Conservation (phyloP, 2,113 vertebrate genomes). For the Murina feae region DNA sequence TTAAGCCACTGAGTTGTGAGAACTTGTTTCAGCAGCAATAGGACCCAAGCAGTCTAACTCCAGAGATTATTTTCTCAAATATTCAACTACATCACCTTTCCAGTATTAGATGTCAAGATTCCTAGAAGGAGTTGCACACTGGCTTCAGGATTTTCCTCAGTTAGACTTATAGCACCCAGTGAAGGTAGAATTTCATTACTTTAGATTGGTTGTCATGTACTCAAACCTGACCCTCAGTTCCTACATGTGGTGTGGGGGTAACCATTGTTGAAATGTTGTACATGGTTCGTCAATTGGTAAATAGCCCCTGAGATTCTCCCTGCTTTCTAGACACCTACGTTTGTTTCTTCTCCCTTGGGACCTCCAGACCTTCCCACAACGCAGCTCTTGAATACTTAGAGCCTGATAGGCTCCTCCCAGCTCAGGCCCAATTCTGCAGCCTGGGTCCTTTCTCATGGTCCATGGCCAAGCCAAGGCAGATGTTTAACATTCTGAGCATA, state of each 20-base stretch:
- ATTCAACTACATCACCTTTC: neutral
- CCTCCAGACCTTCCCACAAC: neutral
- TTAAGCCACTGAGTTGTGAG: neutral
- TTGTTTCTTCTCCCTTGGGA: neutral
- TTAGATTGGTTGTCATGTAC: neutral
- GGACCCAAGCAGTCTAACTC: neutral
- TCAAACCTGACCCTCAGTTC: neutral
- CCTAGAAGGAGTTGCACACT: neutral
- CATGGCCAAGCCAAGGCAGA: neutral
- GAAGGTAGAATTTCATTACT: neutral
- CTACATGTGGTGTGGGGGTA: neutral
- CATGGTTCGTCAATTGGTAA: neutral
- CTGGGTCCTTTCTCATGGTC: neutral
- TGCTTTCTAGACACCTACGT: neutral
- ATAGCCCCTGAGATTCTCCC: neutral
- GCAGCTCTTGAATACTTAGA: neutral
- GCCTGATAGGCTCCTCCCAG: neutral
- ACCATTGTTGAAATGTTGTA: neutral
- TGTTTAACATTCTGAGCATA: neutral
- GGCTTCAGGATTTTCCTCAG: neutral
- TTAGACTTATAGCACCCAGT: neutral
- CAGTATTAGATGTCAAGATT: neutral
- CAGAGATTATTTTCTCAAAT: neutral
- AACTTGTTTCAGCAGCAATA: neutral
- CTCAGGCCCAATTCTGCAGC: neutral